phyloP scores from a whole-genome alignment of 2,113 vertebrate genomes.

The Nothoprocta pentlandii region DNA sequence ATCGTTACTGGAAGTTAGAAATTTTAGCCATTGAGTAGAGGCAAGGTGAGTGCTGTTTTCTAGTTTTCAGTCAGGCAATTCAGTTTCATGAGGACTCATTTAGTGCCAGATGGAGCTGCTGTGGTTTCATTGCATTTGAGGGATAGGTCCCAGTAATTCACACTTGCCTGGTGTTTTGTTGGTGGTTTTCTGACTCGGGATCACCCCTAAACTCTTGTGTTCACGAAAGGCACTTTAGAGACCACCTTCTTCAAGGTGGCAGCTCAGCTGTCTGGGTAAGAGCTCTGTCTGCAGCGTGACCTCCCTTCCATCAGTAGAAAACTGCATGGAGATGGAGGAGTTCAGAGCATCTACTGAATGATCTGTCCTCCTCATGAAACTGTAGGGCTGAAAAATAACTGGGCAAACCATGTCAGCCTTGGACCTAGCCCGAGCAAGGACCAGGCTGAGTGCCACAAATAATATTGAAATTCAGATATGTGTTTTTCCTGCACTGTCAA shows the following conservation, averaged over 20 bases:
- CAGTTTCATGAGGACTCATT: neutral
- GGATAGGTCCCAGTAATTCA: neutral
- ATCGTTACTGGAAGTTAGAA: neutral
- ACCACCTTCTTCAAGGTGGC: neutral
- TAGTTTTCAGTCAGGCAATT: neutral
- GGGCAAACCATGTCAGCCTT: slow-evolving; percentile 87
- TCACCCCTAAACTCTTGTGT: neutral
- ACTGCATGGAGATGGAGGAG: neutral
- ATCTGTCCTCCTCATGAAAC: slow-evolving; percentile 78
- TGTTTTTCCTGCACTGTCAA: slow-evolving; percentile 85
- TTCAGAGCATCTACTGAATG: neutral
- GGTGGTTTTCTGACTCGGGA: neutral
- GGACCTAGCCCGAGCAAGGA: slow-evolving; percentile 87
- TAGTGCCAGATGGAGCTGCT: neutral
- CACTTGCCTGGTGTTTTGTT: neutral
- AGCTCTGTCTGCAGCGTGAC: neutral
- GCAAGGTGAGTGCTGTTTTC: neutral
- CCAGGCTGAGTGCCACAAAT: slow-evolving; percentile 88
- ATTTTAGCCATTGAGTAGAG: neutral
- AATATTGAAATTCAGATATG: slow-evolving; percentile 83
- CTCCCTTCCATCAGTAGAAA: neutral
- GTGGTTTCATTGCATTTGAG: neutral
- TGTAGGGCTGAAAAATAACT: slow-evolving; percentile 89
- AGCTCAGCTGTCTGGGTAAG: neutral
- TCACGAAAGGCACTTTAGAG: neutral